Evolutionary conservation across 2,797 vertebrate species (phyloP), one percentile per base, ranked within the genome.

Genomic region (Falco concolor): DNA sequence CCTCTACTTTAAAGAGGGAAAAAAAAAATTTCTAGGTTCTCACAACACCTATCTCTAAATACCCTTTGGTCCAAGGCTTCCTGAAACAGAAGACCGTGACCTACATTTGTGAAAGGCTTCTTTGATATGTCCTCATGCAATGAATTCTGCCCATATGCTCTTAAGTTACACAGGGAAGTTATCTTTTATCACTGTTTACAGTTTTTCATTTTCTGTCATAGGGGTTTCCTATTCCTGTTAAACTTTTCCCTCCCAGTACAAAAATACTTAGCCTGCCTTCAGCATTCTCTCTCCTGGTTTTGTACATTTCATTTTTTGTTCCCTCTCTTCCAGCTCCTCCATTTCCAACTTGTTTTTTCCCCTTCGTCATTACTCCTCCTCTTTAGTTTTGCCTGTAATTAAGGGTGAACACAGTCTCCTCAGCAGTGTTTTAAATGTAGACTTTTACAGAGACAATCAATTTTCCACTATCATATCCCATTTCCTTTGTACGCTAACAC

Each of bases 401-500:
- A 88, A 93, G 42, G 21, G 21, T 57, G 38, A 88, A 67, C 25
- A 65, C 8, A 45, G 42, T 27, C 45, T 56, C 59, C 47, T 50
- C 5, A 9, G n/a, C 3, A 6, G 25, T 24, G 17, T 21, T 73
- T 85, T 53, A 84, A 81, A 80, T 25, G 32, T 4, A 82, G 54
- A 77, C 47, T 93, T 85, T 20, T 27, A 52, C 32, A 89, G 36
- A 79, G 34, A 24, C 19, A 85, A 78, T 38, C 24, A 8, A 38
- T 78, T 88, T 87, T 72, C 61, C 27, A 69, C 32, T 40, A 28
- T 10, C 6, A 1, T 16, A 81, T 57, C 32, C 49, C 56, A 30
- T 50, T 38, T 84, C 52, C 21, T 34, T 30, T 7, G 0, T 32
- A 42, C 0, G 0, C 4, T 4, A 73, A 44, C 24, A 27, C n/a